Percentiles rank a stretch among this genome's conserved stretches.
Conservation (phyloP, 2,113 vertebrate species). For the Oncorhynchus tshawytscha region DNA sequence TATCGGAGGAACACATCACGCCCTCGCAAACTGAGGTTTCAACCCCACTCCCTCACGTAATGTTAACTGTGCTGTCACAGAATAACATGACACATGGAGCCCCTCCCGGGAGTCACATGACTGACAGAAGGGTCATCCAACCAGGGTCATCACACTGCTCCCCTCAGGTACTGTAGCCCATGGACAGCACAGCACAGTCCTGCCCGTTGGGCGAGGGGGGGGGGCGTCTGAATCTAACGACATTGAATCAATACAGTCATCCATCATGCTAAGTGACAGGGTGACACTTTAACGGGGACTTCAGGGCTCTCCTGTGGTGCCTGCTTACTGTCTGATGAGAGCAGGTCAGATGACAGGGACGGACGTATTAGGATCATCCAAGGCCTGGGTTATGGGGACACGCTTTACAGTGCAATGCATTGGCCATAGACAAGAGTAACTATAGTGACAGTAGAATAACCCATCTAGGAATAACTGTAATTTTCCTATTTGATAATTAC, state of each 20-base stretch:
- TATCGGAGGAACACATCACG: slow-evolving; percentile 18
- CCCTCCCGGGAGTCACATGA: slow-evolving; percentile 17
- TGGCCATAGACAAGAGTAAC: too few relatives aligned
- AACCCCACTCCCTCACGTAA: slow-evolving; percentile 20
- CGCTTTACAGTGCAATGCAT: too few relatives aligned
- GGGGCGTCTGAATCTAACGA: slow-evolving; percentile 12
- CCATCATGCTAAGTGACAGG: slow-evolving; percentile 51
- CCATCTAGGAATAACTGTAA: too few relatives aligned
- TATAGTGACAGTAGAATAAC: too few relatives aligned
- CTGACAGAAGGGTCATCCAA: slow-evolving; percentile 22
- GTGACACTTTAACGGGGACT: slow-evolving; percentile 40
- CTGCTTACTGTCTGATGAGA: slow-evolving; percentile 16
- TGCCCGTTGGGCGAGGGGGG: background rate
- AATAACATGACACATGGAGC: slow-evolving; percentile 20
- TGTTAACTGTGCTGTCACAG: slow-evolving; percentile 2
- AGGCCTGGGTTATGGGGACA: too few relatives aligned
- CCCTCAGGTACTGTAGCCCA: slow-evolving; percentile 8
- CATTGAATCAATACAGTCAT: slow-evolving; percentile 34
- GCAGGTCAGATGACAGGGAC: slow-evolving; percentile 2
- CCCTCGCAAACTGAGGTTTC: slow-evolving; percentile 26
- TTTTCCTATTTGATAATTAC: too few relatives aligned
- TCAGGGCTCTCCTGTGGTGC: slow-evolving; percentile 16
- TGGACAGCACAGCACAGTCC: background rate
- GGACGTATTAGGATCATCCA: background rate
- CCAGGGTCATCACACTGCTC: slow-evolving; percentile 18